Conservation (phyloP, 1,140 invertebrate genomes). For the Notospermus geniculatus region DNA sequence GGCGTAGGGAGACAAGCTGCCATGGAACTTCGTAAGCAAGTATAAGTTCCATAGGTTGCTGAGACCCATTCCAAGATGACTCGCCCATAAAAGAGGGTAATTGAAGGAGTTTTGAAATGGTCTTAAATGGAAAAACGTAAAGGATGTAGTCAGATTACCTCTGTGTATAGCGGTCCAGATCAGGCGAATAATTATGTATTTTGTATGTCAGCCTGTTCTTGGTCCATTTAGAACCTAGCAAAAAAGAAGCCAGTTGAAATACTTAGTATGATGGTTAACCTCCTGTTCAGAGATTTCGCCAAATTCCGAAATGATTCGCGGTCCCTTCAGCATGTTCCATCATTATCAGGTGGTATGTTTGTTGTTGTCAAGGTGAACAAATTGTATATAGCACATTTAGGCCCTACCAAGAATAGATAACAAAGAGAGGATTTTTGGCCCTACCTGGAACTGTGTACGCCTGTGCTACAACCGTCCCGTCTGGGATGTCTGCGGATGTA, state of each 20-base stretch:
- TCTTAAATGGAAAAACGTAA: background rate
- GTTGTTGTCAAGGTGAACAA: background rate
- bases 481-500: background rate
- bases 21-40: no score
- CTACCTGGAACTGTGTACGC: background rate
- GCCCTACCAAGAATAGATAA: no score
- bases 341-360: background rate
- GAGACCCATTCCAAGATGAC: no score
- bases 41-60: no score
- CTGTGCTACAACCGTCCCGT: background rate
- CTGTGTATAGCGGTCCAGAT: background rate
- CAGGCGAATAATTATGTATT: background rate
- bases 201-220: background rate
- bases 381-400: background rate
- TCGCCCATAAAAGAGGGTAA: background rate
- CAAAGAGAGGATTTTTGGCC: no score
- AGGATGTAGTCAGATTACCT: background rate
- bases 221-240: slow-evolving; percentile 2
- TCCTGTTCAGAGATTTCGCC: background rate
- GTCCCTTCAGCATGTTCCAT: no score
- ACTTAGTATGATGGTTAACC: no score
- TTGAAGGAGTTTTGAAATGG: background rate
- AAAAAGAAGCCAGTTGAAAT: background rate
- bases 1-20: no score
- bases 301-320: background rate